Conservation (phyloP, 1,140 invertebrate genomes). For the Branchinecta lindahli region DNA sequence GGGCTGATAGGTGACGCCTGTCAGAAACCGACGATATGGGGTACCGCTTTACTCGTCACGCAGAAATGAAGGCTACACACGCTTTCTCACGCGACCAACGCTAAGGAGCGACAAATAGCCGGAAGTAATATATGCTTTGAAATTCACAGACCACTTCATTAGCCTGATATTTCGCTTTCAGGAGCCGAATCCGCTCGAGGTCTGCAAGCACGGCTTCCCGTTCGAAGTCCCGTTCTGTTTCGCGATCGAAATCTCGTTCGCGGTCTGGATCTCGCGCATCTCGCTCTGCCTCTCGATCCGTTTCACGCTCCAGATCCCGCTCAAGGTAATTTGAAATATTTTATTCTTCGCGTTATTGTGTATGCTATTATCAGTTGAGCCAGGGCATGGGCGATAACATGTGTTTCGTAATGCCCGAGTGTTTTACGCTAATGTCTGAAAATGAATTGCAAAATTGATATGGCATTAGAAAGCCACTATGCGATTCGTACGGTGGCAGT, state of each 20-base stretch:
- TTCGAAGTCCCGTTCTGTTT: slow-evolving; percentile 23
- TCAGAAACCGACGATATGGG: background rate
- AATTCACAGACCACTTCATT: slow-evolving; percentile 28
- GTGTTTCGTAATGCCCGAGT: background rate
- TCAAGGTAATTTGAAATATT: slow-evolving; percentile 13
- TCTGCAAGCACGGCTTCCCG: slow-evolving; percentile 20
- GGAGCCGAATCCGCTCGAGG: slow-evolving; percentile 25
- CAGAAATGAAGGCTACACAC: slow-evolving; percentile 16
- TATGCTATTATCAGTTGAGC: background rate
- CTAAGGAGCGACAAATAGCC: slow-evolving; percentile 41
- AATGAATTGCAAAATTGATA: background rate
- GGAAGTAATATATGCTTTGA: slow-evolving; percentile 31
- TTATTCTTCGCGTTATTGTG: background rate
- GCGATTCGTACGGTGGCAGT: background rate
- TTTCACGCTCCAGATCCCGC: slow-evolving; percentile 24
- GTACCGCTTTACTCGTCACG: slow-evolving; percentile 15
- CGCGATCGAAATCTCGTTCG: slow-evolving; percentile 22
- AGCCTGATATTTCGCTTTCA: slow-evolving; percentile 32
- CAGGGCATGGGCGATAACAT: background rate
- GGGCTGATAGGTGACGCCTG: background rate
- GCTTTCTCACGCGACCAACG: slow-evolving; percentile 28
- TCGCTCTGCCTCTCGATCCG: slow-evolving; percentile 20
- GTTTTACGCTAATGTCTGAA: slow-evolving; percentile 2
- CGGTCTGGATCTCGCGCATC: slow-evolving; percentile 20
- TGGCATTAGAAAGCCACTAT: background rate